Base-by-base conservation (phyloP, 2,888 invertebrate species). In the Cryptocheilus praepositus region DNA sequence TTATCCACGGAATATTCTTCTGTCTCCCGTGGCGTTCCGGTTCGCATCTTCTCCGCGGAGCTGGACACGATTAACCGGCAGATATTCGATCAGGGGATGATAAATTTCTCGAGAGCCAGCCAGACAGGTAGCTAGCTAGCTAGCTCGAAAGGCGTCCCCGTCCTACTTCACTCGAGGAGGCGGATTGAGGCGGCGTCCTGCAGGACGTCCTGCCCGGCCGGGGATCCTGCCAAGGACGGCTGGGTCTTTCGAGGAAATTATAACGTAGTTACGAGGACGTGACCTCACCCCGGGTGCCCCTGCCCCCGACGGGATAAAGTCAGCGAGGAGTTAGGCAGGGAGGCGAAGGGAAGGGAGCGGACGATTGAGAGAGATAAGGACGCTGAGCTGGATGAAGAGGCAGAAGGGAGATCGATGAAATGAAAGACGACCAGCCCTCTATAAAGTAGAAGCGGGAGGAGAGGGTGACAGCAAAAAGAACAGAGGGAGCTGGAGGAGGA, bases 201-300 rank as follows among this genome's bases (percentile, higher is more conserved):
- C 61, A 63, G 22, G 63, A 64, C 65, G 49, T 61, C 46, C 58
- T 59, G 64, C 61, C 62, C 65, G 28, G 49, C 36, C 58, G 28
- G 44, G 18, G 57, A 49, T 56, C 21, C 43, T 55, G 18, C 3
- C 36, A 36, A 36, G 36, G 43, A 56, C 15, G 56, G 49, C 13
- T 46, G 55, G 18, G 8, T 21, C 13, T 43, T 44, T 44, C 16
- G 19, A 3, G n/a, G 66, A 74, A 74, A 74, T 76, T 76, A 72
- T 76, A 76, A 76, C 66, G 70, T 63, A 70, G 73, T 76, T 76
- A 74, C 65, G 44, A 49, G 55, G 64, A 74, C 67, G 74, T 72
- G 75, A 72, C 70, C 65, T 61, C 64, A 63, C 28, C 55, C 49
- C 46, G 64, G 52, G 53, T 56, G 57, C 21, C 63, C 67, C 59